Conservation (phyloP, 1,140 invertebrate genomes). For the Heliconius hewitsoni region DNA sequence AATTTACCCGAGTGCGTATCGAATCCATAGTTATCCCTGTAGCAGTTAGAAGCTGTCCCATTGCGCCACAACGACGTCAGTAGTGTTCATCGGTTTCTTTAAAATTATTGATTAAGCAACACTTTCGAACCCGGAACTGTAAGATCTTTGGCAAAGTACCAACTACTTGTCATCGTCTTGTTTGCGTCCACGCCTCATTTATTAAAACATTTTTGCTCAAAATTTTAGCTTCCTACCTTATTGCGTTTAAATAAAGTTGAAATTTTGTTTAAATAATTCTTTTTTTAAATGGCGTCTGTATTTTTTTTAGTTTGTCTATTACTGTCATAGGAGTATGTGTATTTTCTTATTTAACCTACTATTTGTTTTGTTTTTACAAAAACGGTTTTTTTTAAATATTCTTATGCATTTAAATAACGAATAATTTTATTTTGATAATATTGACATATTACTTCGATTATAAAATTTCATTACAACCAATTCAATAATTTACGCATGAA, state of each 20-base stretch:
- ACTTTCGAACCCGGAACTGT: constrained; percentile 1
- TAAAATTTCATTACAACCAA: no score
- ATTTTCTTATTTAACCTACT: neutral
- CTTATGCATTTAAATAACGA: no score
- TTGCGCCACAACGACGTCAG: neutral
- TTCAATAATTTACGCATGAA: no score
- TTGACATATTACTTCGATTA: no score
- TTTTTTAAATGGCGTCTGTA: constrained; percentile 16
- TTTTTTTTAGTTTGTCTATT: constrained; percentile 9
- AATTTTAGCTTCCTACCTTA: neutral
- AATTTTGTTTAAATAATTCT: neutral
- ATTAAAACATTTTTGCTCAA: neutral
- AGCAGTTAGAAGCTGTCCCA: no score
- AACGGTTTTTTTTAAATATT: neutral
- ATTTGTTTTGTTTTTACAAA: neutral
- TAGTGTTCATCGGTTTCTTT: neutral
- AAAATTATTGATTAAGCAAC: neutral
- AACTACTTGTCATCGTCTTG: constrained; percentile 10
- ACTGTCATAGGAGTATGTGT: neutral
- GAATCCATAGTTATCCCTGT: no score
- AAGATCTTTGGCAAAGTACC: constrained; percentile 19
- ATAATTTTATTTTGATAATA: no score
- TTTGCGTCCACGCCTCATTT: neutral
- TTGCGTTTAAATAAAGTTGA: neutral
- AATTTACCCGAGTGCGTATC: no score